Evolutionary conservation across 2,113 vertebrate species (phyloP).

Genomic region (Cryptomyrus ogoouensis): DNA sequence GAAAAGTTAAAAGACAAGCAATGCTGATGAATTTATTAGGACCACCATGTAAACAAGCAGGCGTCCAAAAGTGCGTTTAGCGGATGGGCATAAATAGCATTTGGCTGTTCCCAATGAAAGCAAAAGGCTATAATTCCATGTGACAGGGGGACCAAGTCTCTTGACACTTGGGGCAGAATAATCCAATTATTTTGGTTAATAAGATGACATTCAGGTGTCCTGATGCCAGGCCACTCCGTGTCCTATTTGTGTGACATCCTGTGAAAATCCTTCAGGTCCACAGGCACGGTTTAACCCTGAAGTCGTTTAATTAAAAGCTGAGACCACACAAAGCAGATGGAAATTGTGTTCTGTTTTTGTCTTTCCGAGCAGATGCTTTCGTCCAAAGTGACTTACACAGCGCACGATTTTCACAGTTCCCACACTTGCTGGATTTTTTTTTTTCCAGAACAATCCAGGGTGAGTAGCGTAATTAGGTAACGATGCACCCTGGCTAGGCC

Average conservation of each 20-base stretch:
- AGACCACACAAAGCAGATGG: neutral
- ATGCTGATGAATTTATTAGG: neutral
- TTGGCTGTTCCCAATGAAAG: neutral
- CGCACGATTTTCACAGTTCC: neutral
- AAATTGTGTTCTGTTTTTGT: neutral
- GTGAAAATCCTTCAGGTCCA: constrained; percentile 2
- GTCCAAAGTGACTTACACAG: neutral
- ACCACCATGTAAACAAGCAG: neutral
- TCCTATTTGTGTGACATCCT: constrained; percentile 15
- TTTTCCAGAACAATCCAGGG: neutral
- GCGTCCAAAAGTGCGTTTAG: neutral
- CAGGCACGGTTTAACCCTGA: neutral
- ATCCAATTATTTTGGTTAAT: constrained; percentile 27
- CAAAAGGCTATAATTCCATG: constrained; percentile 15
- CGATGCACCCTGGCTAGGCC: neutral
- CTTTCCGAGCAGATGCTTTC: neutral
- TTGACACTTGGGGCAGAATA: constrained; percentile 7
- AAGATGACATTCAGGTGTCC: constrained; percentile 25
- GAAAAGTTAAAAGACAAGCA: neutral
- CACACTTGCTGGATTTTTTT: neutral
- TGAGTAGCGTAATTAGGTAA: neutral
- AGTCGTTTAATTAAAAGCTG: neutral
- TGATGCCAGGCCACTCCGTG: neutral
- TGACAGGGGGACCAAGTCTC: neutral
- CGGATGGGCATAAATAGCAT: neutral